These are phyloP conservation scores for Myotis lucifugus DNA, from an alignment of 2,113 vertebrate genomes.

Conservation along the genomic window DNA sequence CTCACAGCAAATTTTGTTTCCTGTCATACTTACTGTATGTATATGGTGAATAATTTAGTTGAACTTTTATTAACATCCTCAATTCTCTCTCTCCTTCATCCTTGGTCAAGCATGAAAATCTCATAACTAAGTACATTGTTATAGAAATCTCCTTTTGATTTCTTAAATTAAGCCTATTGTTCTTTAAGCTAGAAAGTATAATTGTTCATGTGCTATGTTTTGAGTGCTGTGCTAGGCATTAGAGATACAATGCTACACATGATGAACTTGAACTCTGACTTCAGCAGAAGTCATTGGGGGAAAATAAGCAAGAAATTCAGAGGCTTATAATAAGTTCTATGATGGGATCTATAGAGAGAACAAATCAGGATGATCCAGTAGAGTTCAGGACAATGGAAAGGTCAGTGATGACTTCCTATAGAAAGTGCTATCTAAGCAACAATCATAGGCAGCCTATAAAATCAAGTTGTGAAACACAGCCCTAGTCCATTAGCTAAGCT, in stretches of 20 bases:
- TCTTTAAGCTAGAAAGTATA: not conserved
- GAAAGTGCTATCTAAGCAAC: not conserved
- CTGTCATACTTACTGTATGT: not conserved
- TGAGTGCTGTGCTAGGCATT: not conserved
- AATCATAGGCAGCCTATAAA: not conserved
- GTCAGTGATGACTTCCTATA: not conserved
- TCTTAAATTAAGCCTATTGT: not conserved
- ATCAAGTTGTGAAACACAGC: not conserved
- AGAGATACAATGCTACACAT: not conserved
- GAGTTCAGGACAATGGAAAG: not conserved
- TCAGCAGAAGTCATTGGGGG: not conserved
- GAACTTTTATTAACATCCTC: not conserved
- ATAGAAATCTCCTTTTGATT: not conserved
- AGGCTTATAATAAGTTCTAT: not conserved
- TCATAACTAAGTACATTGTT: not conserved
- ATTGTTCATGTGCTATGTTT: not conserved
- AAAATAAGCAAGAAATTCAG: not conserved
- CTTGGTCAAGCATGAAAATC: not conserved
- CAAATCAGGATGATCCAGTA: not conserved
- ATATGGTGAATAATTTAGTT: not conserved
- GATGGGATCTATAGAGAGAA: not conserved
- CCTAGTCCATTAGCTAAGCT: not conserved
- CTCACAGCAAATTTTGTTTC: not conserved
- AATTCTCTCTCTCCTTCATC: not conserved
- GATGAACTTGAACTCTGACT: not conserved